Conservation (phyloP, 2,888 invertebrate species). For the Mechanitis messenoides region DNA sequence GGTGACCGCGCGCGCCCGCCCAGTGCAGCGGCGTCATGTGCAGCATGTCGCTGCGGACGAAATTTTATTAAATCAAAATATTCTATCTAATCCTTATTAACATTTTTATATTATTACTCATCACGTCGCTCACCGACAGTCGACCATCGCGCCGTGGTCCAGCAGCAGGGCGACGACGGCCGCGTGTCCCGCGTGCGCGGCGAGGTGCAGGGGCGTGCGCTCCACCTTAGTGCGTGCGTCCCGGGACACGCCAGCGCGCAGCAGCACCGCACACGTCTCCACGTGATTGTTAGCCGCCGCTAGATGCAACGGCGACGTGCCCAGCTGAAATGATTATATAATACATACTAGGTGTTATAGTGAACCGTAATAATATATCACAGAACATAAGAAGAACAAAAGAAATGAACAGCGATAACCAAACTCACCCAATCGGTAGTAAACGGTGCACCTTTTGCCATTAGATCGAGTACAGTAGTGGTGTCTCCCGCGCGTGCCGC, state of each 20-base stretch:
- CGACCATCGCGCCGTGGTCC: constrained; percentile 48
- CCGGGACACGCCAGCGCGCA: constrained; percentile 90
- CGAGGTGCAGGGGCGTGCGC: constrained; percentile 92
- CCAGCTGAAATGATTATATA: constrained; percentile 76
- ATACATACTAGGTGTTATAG: background rate
- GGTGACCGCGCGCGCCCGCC: constrained; percentile 91
- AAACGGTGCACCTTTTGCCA: constrained; percentile 93
- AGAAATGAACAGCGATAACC: background rate
- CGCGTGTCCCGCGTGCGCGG: constrained; percentile 88
- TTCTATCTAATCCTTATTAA: background rate
- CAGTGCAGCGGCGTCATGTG: constrained; percentile 92
- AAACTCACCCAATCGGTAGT: constrained; percentile 90
- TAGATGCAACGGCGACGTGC: constrained; percentile 92
- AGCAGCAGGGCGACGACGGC: constrained; percentile 84
- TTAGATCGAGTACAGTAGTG: constrained; percentile 83
- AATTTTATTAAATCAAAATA: background rate
- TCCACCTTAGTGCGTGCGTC: constrained; percentile 95
- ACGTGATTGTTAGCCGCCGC: constrained; percentile 86
- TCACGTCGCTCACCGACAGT: constrained; percentile 34
- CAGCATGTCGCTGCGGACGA: constrained; percentile 53
- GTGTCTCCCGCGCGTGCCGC: constrained; percentile 88
- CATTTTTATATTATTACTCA: background rate
- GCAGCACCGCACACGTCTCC: constrained; percentile 86
- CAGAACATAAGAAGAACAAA: too few species aligned
- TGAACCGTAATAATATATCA: too few species aligned